These are phyloP conservation scores for Papilio gigon DNA, from an alignment of 2,888 invertebrate species.

Conservation along the genomic window DNA sequence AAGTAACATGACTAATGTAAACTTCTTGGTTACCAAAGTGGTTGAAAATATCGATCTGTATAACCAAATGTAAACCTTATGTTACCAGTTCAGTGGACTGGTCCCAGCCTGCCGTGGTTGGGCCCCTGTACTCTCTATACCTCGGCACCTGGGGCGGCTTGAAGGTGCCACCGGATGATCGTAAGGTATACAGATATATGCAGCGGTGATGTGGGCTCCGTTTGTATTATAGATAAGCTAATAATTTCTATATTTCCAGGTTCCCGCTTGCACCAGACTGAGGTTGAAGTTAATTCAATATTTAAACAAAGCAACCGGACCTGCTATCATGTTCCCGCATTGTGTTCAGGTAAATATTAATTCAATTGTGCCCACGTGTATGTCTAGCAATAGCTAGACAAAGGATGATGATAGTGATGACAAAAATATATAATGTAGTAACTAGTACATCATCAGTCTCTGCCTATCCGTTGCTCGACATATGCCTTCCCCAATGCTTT, in stretches of 20 bases:
- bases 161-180: slow-evolving; percentile 85
- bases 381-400: too few relatives aligned
- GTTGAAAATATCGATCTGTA: too few relatives aligned
- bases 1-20: too few relatives aligned
- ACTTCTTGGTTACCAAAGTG: too few relatives aligned
- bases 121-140: slow-evolving; percentile 90
- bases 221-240: background rate
- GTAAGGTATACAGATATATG: slow-evolving; percentile 72
- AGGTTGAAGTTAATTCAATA: slow-evolving; percentile 93
- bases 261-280: slow-evolving; percentile 91
- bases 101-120: slow-evolving; percentile 85
- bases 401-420: too few relatives aligned
- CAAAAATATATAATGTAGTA: too few relatives aligned
- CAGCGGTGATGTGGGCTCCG: background rate
- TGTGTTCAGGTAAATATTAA: slow-evolving; percentile 87
- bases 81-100: slow-evolving; percentile 88
- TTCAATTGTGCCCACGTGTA: too few relatives aligned
- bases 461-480: too few relatives aligned
- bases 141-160: slow-evolving; percentile 85
- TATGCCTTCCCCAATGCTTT: too few relatives aligned
- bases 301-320: slow-evolving; percentile 87
- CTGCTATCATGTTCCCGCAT: slow-evolving; percentile 88
- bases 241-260: slow-evolving; percentile 55
- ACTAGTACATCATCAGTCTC: too few relatives aligned
- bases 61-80: too few relatives aligned